Conservation (phyloP, 2,797 vertebrate species). For the Rhinatrema bivittatum region DNA sequence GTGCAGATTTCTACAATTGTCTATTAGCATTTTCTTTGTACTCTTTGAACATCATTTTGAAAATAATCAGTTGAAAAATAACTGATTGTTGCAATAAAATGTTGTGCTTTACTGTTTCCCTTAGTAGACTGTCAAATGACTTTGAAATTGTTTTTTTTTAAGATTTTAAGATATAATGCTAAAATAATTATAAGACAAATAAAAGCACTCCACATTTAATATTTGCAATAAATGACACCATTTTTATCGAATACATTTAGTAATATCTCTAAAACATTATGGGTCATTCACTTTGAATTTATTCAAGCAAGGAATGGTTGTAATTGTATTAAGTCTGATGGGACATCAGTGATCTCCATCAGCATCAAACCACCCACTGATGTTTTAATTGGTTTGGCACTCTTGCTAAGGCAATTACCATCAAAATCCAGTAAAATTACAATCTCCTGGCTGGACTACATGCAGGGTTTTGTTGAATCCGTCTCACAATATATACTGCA, state of each 20-base stretch:
- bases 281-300: constrained; percentile 23
- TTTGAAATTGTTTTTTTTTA: too few relatives aligned
- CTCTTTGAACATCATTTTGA: too few relatives aligned
- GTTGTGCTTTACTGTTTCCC: too few relatives aligned
- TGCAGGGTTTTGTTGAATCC: constrained; percentile 12
- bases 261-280: constrained; percentile 11
- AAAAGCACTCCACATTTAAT: too few relatives aligned
- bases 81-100: too few relatives aligned
- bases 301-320: constrained; percentile 19
- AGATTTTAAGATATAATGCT: too few relatives aligned
- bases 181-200: too few relatives aligned
- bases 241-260: constrained; percentile 7
- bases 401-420: constrained; percentile 37
- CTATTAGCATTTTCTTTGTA: too few relatives aligned
- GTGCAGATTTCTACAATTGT: too few relatives aligned
- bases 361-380: constrained; percentile 32
- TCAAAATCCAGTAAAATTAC: constrained; percentile 27
- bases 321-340: constrained; percentile 32
- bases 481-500: constrained; percentile 16
- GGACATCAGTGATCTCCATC: constrained; percentile 24
- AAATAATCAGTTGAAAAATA: too few relatives aligned
- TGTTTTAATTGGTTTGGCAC: constrained; percentile 40
- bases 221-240: not conserved
- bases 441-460: constrained; percentile 25
- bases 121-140: too few relatives aligned